phyloP scores from a whole-genome alignment of 2,888 invertebrate species.

The Rhogogaster chlorosoma region DNA sequence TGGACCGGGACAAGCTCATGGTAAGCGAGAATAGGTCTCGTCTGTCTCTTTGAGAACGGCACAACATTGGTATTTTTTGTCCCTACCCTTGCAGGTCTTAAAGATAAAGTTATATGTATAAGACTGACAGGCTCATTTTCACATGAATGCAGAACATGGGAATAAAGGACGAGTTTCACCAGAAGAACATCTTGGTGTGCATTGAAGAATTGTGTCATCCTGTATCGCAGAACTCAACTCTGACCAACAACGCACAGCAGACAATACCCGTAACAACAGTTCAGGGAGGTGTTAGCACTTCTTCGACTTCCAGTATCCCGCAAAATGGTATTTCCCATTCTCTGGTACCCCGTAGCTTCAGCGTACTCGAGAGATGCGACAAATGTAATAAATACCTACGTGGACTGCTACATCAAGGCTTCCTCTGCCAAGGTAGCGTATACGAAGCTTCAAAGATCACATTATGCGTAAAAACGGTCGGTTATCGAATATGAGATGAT shows the following conservation, averaged over 20 bases:
- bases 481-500: background rate
- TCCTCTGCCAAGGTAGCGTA: slow-evolving; percentile 82
- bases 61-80: background rate
- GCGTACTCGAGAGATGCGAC: slow-evolving; percentile 84
- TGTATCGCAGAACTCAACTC: slow-evolving; percentile 54
- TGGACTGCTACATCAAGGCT: slow-evolving; percentile 86
- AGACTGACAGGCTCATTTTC: background rate
- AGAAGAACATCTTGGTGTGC: slow-evolving; percentile 84
- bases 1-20: slow-evolving; percentile 85
- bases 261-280: slow-evolving; percentile 51
- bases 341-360: slow-evolving; percentile 84
- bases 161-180: slow-evolving; percentile 87
- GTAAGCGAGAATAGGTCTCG: slow-evolving; percentile 77
- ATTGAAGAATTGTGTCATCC: slow-evolving; percentile 82
- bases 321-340: slow-evolving; percentile 70
- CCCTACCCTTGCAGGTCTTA: background rate
- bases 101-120: too few species aligned
- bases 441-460: background rate
- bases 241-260: slow-evolving; percentile 55
- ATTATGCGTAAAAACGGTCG: background rate
- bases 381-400: slow-evolving; percentile 86
- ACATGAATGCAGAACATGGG: slow-evolving; percentile 83
- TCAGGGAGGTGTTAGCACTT: slow-evolving; percentile 25
- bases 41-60: slow-evolving; percentile 50
- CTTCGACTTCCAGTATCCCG: slow-evolving; percentile 35